Percentiles rank a stretch among this genome's conserved stretches.
Conservation (phyloP, 2,113 vertebrate species). For the Platysternon megacephalum region DNA sequence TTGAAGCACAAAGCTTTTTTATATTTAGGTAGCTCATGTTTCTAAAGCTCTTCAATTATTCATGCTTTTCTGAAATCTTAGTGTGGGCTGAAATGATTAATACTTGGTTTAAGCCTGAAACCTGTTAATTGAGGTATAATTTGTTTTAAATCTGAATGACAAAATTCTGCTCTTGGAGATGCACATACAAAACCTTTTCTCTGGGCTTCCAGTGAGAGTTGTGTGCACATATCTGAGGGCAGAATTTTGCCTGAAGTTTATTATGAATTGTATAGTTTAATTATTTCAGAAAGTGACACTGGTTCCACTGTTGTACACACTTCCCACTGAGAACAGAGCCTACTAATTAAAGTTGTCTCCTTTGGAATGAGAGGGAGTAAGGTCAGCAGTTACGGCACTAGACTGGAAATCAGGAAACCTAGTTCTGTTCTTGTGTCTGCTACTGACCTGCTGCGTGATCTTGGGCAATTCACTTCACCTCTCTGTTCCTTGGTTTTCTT, state of each 20-base stretch:
- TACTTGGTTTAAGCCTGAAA: neutral
- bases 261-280: neutral
- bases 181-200: neutral
- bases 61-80: conserved; percentile 9
- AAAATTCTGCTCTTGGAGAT: neutral
- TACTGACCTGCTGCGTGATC: neutral
- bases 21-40: fast-evolving
- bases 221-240: neutral
- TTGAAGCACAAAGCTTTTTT: neutral
- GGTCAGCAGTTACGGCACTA: neutral
- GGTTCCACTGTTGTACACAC: neutral
- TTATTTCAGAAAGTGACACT: neutral
- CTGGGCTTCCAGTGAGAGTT: neutral
- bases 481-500: neutral
- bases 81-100: neutral
- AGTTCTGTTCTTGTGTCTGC: neutral
- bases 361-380: neutral
- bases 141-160: neutral
- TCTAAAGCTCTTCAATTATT: neutral
- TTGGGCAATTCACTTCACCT: neutral
- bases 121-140: neutral
- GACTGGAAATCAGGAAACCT: neutral
- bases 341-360: neutral
- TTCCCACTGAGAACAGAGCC: neutral
- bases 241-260: neutral